Base-by-base conservation (phyloP, 2,113 vertebrate species). In the Brachyhypopomus gauderio region DNA sequence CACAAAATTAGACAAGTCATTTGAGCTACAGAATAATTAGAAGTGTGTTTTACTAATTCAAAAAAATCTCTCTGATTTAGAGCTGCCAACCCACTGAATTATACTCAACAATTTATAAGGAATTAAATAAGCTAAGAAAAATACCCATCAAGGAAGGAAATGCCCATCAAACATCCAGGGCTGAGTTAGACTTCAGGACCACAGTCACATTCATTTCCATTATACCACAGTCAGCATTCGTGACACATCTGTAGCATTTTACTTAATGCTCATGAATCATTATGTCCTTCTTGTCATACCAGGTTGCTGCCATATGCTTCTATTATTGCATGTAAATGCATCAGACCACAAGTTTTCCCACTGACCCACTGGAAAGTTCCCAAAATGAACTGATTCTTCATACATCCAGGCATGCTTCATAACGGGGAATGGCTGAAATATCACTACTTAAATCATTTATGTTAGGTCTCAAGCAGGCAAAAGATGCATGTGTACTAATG, bases 371-470 rank as follows among this genome's bases (percentile, higher is more conserved):
- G 63, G 76, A 56, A 41, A 70, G 36, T n/a, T 20, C 1, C 34
- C 41, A 16, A 66, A 66, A 27, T 58, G 48, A 58, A 27, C 48
- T 41, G 48, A 69, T 38, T 27, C 20, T 20, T 38, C 27, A 69
- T 38, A 70, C 55, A 20, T 62, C 22, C n/a, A 69, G 52, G 48
- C 27, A 38, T n/a, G 41, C n/a, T 17, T 52, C 38, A 71, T 80
- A 27, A 63, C 80, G 30, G 9, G 78, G 74, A 82, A 75, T n/a
- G 30, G 69, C 23, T 84, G 67, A 78, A 85, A 85, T 87, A 87
- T 86, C 84, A 88, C 88, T 86, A 84, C 56, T 84, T 91, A 90
- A 91, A 89, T 81, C 91, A 88, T 89, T 90, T 87, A 91, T 88
- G 89, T 89, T 62, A 90, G 90, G 89, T 90, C 88, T 90, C 88